A percentile compares a stretch with the other conserved stretches of the same genome.
phyloP scores from a whole-genome alignment of 37 sponge, comb jelly and placozoan genomes.

The Tethya wilhelma region DNA sequence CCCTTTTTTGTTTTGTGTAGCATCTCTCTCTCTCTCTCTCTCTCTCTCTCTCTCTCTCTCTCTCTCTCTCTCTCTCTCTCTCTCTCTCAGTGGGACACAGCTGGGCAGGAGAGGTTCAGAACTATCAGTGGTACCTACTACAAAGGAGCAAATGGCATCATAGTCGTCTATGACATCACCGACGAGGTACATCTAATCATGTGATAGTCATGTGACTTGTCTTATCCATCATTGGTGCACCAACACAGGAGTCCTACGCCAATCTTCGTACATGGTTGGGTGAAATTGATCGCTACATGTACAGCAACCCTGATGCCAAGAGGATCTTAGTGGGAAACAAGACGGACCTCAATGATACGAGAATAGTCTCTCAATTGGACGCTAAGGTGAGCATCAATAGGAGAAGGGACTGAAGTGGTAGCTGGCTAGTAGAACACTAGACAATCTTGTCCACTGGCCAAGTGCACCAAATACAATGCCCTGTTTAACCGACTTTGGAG shows the following conservation, averaged over 20 bases:
- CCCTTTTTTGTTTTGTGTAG: background rate
- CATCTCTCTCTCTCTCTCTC: conserved; percentile 1
- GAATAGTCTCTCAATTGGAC: background rate
- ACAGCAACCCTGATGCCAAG: background rate
- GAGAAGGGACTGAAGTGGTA: no score
- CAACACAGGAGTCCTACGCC: background rate
- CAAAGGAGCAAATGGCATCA: no score
- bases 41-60: conserved; percentile 30
- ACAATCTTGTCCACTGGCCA: no score
- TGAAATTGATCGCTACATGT: conserved; percentile 1
- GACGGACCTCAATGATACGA: background rate
- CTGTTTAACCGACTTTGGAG: no score
- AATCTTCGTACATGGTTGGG: conserved; percentile 9
- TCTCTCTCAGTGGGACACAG: background rate
- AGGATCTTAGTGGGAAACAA: conserved; percentile 9
- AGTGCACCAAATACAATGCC: no score
- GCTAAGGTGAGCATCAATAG: background rate
- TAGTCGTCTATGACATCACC: no score
- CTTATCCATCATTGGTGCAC: background rate
- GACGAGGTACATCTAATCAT: no score
- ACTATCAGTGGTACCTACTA: background rate
- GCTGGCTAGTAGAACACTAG: no score
- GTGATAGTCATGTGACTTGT: no score
- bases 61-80: conserved; percentile 13
- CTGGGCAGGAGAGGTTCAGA: background rate